phyloP scores from a whole-genome alignment of 1,140 invertebrate species.

The Hestina assimilis region DNA sequence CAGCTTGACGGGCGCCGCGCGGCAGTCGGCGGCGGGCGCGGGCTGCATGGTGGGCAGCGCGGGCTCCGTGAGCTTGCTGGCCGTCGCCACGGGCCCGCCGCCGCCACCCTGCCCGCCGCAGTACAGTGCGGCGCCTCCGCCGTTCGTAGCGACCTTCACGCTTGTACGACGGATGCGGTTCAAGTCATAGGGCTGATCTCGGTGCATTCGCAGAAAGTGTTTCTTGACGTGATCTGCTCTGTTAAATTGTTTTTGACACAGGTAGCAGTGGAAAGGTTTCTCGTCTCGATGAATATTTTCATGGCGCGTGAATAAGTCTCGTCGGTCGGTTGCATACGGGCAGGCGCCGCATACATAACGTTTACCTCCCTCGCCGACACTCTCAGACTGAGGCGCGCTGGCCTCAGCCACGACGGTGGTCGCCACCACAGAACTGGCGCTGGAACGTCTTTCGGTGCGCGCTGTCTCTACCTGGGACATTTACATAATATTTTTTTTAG shows the following conservation, averaged over 20 bases:
- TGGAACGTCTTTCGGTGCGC: slow-evolving; percentile 39
- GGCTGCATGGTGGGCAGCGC: slow-evolving; percentile 14
- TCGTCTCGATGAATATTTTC: slow-evolving; percentile 97
- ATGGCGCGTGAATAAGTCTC: slow-evolving; percentile 96
- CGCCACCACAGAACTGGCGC: slow-evolving; percentile 22
- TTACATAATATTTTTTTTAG: too few species aligned
- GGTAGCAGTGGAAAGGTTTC: slow-evolving; percentile 95
- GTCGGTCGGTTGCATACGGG: slow-evolving; percentile 92
- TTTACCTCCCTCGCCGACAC: slow-evolving; percentile 77
- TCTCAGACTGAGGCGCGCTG: slow-evolving; percentile 34
- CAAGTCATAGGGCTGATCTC: slow-evolving; percentile 91
- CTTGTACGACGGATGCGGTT: slow-evolving; percentile 85
- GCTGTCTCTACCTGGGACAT: slow-evolving; percentile 57
- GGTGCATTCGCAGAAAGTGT: slow-evolving; percentile 93
- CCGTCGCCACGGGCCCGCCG: slow-evolving; percentile 29
- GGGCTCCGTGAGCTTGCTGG: slow-evolving; percentile 11
- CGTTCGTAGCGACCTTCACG: slow-evolving; percentile 51
- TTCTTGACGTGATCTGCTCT: slow-evolving; percentile 97
- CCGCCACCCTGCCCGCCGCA: slow-evolving; percentile 27
- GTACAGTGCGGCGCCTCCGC: slow-evolving; percentile 80
- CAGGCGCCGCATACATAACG: slow-evolving; percentile 91
- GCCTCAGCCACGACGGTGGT: slow-evolving; percentile 21
- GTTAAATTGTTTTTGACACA: slow-evolving; percentile 95
- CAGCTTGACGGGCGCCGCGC: slow-evolving; percentile 44
- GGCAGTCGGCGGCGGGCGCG: slow-evolving; percentile 34